phyloP scores from a whole-genome alignment of 2,888 invertebrate species.

The Diarsia brunnea region DNA sequence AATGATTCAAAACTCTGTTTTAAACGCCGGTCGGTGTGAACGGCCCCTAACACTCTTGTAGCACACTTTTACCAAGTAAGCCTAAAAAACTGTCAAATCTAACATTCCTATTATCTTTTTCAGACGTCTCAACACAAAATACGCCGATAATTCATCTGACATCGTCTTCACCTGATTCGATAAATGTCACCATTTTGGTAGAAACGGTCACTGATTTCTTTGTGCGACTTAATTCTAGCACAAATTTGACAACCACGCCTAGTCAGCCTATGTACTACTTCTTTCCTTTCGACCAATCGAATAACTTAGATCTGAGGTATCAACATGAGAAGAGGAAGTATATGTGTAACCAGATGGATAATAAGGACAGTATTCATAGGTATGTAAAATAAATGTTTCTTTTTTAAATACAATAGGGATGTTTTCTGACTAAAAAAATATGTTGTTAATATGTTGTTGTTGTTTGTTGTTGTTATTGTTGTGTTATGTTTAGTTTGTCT shows the following conservation, averaged over 20 bases:
- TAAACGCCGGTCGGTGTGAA: too few relatives aligned
- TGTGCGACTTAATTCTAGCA: slow-evolving; percentile 83
- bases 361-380: slow-evolving; percentile 64
- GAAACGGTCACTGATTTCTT: slow-evolving; percentile 91
- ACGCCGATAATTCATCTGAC: slow-evolving; percentile 93
- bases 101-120: slow-evolving; percentile 59
- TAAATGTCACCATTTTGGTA: slow-evolving; percentile 91
- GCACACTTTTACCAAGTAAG: background rate
- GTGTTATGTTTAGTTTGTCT: too few relatives aligned
- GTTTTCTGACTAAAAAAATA: too few relatives aligned
- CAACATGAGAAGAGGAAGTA: slow-evolving; percentile 83
- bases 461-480: too few relatives aligned
- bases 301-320: slow-evolving; percentile 75
- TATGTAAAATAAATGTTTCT: slow-evolving; percentile 7
- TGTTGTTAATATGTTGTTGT: too few relatives aligned
- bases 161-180: slow-evolving; percentile 91
- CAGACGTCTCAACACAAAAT: slow-evolving; percentile 83
- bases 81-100: background rate
- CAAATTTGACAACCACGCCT: slow-evolving; percentile 85
- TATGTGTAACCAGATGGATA: slow-evolving; percentile 90
- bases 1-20: too few relatives aligned
- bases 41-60: background rate
- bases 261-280: slow-evolving; percentile 89
- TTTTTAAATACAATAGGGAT: too few relatives aligned
- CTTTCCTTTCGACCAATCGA: slow-evolving; percentile 87